Conservation (phyloP, 2,888 invertebrate species). For the Hirtodrosophila confusa region DNA sequence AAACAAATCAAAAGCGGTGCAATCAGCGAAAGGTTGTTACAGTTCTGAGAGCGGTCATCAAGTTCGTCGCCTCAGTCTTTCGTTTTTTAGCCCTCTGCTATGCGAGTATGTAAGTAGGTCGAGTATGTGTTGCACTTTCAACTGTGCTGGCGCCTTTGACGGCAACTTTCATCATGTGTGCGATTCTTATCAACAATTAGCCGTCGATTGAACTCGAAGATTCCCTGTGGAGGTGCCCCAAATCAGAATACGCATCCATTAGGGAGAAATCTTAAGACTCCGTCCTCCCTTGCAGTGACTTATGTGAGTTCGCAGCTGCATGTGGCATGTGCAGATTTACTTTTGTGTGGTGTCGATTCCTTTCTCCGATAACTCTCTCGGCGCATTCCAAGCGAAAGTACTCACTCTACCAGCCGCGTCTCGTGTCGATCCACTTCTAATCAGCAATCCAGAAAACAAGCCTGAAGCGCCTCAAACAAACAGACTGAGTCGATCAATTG, state of each 20-base stretch:
- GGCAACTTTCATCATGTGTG: slow-evolving; percentile 44
- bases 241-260: slow-evolving; percentile 28
- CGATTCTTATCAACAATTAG: slow-evolving; percentile 69
- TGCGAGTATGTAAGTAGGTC: slow-evolving; percentile 37
- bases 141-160: slow-evolving; percentile 36
- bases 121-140: slow-evolving; percentile 52
- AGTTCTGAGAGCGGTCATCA: slow-evolving; percentile 41
- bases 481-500: slow-evolving; percentile 56
- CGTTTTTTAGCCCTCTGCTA: slow-evolving; percentile 13
- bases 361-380: slow-evolving; percentile 54
- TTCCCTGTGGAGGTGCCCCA: slow-evolving; percentile 25
- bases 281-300: slow-evolving; percentile 9
- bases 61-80: slow-evolving; percentile 47
- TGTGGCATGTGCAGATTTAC: slow-evolving; percentile 23
- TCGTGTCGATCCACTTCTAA: slow-evolving; percentile 50
- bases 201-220: slow-evolving; percentile 29
- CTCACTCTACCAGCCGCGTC: slow-evolving; percentile 15
- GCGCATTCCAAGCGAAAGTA: slow-evolving; percentile 66
- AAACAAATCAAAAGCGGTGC: slow-evolving; percentile 56
- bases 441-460: slow-evolving; percentile 31
- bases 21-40: slow-evolving; percentile 52
- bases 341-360: slow-evolving; percentile 41
- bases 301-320: slow-evolving; percentile 17
- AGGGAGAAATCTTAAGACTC: slow-evolving; percentile 24
- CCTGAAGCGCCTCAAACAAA: slow-evolving; percentile 32